Evolutionary conservation across 2,888 invertebrate species (phyloP).

Genomic region (Pharmacophagus antenor): DNA sequence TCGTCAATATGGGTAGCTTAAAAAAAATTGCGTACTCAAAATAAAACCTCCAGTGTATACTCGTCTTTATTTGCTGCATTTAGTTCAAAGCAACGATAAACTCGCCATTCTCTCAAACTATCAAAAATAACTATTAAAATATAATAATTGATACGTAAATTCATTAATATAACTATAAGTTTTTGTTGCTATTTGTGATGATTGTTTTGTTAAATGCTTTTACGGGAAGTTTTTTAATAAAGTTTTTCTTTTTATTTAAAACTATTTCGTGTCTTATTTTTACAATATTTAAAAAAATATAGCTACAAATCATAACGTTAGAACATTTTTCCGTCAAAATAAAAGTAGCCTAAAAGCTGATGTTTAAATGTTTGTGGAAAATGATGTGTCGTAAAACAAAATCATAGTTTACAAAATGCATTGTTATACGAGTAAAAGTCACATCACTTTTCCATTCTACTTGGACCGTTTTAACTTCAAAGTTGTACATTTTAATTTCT

Average conservation of each 20-base stretch:
- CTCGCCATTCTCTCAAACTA: background rate
- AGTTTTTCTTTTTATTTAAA: background rate
- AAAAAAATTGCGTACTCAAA: background rate
- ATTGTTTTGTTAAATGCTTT: background rate
- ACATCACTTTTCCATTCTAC: constrained; percentile 4
- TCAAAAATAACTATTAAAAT: constrained; percentile 4
- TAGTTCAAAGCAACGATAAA: background rate
- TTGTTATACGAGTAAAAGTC: background rate
- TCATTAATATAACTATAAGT: constrained; percentile 22
- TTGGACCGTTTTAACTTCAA: background rate
- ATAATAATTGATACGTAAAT: constrained; percentile 24
- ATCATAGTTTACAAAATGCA: background rate
- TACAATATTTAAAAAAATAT: too few relatives aligned
- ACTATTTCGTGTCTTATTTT: background rate
- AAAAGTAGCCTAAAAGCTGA: background rate
- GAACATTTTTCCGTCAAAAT: background rate
- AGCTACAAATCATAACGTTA: too few relatives aligned
- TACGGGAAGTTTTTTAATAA: background rate
- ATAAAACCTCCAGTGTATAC: background rate
- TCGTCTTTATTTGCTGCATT: constrained; percentile 2
- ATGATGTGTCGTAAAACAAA: background rate
- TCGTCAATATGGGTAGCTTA: background rate
- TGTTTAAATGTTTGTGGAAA: background rate
- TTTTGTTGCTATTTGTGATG: background rate
- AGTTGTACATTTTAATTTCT: constrained; percentile 24